Percentiles rank a stretch among this genome's conserved stretches.
Conservation (phyloP, 2,888 invertebrate genomes). For the Calliopum simillimum region DNA sequence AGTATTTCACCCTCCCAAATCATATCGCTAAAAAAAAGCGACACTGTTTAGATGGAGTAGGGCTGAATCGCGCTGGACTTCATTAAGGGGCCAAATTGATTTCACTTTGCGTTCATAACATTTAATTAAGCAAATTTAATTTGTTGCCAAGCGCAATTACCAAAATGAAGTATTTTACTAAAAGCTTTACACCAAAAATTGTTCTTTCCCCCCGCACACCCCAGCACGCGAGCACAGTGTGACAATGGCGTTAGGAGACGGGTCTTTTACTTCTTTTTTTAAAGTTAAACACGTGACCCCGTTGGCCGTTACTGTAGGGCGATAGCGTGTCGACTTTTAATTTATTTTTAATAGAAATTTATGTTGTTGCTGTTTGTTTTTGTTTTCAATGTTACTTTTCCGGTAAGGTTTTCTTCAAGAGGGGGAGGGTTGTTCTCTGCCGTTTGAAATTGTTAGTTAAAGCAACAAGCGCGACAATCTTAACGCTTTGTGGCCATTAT, state of each 20-base stretch:
- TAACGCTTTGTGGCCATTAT: neutral
- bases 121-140: slow-evolving; percentile 52
- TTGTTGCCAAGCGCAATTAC: slow-evolving; percentile 40
- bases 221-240: neutral
- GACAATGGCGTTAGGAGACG: neutral
- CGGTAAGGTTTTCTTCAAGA: slow-evolving; percentile 36
- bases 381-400: slow-evolving; percentile 10
- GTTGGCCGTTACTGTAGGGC: neutral
- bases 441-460: neutral
- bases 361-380: slow-evolving; percentile 34
- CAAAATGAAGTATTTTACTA: slow-evolving; percentile 26
- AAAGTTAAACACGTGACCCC: slow-evolving; percentile 35
- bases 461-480: slow-evolving; percentile 37
- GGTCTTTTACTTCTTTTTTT: neutral
- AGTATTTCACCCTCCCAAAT: no score
- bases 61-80: no score
- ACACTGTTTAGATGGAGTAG: no score
- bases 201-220: neutral
- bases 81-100: slow-evolving; percentile 11
- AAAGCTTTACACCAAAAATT: slow-evolving; percentile 30
- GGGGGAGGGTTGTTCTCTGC: slow-evolving; percentile 7
- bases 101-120: slow-evolving; percentile 45
- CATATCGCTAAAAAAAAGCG: no score
- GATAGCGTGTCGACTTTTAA: slow-evolving; percentile 41
- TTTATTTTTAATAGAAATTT: slow-evolving; percentile 46